Base-by-base conservation (phyloP, 1,140 invertebrate genomes). In the Mylabris phalerata region DNA sequence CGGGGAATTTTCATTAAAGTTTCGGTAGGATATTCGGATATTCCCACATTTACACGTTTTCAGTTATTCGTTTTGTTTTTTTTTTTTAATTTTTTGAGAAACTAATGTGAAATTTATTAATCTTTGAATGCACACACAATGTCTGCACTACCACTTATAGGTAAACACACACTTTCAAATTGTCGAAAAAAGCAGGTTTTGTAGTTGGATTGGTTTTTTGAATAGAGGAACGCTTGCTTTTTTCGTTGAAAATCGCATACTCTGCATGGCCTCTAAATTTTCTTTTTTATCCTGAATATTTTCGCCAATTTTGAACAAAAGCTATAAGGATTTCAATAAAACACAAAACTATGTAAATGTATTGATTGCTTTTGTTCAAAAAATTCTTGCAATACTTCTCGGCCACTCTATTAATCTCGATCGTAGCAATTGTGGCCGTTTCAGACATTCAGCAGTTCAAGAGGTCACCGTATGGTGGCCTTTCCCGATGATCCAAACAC, bases 381-480 rank as follows among this genome's bases (percentile, higher is more conserved):
- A 32, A 32, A 32, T 32, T 32, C 32, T 32, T 32, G 4, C 7
- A 4, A 5, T 32, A 5, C 32, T 32, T 7, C 7, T 32, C 32
- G 7, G 7, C 7, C 32, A 32, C 59, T 59, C 52, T 66, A 63
- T 64, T 69, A 68, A 69, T 68, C 59, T 67, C 63, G 70, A 64
- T 71, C 70, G 72, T 77, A 87, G 85, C 79, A 81, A 71, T 79
- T 86, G 65, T 86, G 83, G 84, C 84, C 83, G 71, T 85, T 86
- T 70, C 85, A 86, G 82, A 80, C 78, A 48, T 80, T 83, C 59
- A 78, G 79, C 55, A 84, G 82, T 64, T 84, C 83, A 0, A 76
- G 72, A 70, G 83, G 79, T 19, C 78, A 80, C 63, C 77, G 78
- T 24, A 73, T 79, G 72, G 72, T 80, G 47, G 68, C 69, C 39